phyloP scores from a whole-genome alignment of 1,140 invertebrate species.

The Aphidius gifuensis region DNA sequence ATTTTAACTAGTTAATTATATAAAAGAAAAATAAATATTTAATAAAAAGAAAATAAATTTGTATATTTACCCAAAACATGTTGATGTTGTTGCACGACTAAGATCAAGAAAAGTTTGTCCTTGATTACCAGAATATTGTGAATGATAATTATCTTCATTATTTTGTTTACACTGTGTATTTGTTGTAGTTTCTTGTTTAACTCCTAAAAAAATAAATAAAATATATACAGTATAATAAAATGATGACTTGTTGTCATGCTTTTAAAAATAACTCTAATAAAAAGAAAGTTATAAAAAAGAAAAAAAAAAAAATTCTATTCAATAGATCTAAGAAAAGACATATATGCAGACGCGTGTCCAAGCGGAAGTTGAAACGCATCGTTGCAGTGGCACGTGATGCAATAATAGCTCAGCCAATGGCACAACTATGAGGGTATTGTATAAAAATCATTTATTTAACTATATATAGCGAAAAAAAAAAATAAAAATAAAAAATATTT shows the following conservation, averaged over 20 bases:
- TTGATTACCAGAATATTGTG: slow-evolving; percentile 29
- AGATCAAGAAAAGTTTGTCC: slow-evolving; percentile 35
- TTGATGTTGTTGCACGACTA: slow-evolving; percentile 26
- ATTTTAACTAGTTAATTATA: not conserved
- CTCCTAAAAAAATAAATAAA: slow-evolving; percentile 12
- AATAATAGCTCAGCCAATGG: slow-evolving; percentile 23
- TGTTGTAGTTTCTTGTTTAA: slow-evolving; percentile 34
- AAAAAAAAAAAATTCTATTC: slow-evolving; percentile 7
- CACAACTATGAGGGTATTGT: slow-evolving; percentile 22
- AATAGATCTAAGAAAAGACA: slow-evolving; percentile 7
- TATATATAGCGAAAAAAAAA: slow-evolving; percentile 8
- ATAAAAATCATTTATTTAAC: not conserved
- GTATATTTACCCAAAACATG: slow-evolving; percentile 36
- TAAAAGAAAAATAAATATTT: not conserved
- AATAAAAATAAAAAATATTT: not conserved
- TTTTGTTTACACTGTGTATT: slow-evolving; percentile 31
- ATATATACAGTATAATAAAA: too few relatives aligned
- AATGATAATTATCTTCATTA: slow-evolving; percentile 27
- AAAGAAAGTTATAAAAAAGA: not conserved
- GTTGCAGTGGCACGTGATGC: slow-evolving; percentile 40
- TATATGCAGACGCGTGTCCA: slow-evolving; percentile 40
- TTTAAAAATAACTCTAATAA: slow-evolving; percentile 21
- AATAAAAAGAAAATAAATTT: not conserved
- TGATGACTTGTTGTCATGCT: not conserved
- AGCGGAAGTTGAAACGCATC: slow-evolving; percentile 43